Conservation (phyloP, 2,113 vertebrate genomes). For the Dendropsophus ebraccatus region DNA sequence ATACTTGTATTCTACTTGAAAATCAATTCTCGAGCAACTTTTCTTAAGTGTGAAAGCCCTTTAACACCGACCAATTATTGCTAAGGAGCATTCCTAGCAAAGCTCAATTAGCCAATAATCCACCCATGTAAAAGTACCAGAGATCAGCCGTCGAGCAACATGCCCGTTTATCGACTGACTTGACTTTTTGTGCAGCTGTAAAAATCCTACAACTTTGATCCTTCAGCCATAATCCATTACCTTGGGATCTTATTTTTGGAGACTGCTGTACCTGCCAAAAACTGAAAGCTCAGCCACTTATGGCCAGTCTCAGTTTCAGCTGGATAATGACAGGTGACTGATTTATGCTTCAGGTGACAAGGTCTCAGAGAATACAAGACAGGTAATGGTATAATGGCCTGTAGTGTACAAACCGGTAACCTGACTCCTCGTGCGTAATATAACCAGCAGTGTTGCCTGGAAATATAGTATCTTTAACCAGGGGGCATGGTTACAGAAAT, state of each 20-base stretch:
- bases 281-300: neutral
- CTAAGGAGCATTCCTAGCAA: no score
- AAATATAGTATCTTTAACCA: neutral
- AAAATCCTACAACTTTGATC: no score
- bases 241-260: neutral
- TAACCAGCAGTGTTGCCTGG: neutral
- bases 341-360: neutral
- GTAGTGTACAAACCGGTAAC: neutral
- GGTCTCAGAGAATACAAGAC: neutral
- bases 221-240: neutral
- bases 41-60: no score
- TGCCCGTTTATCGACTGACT: no score
- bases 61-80: no score
- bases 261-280: neutral
- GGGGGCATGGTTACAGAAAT: neutral
- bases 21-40: no score
- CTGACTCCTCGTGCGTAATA: neutral
- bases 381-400: neutral
- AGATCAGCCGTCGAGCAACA: no score
- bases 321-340: neutral
- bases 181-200: no score
- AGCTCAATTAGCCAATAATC: no score
- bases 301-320: neutral
- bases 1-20: no score
- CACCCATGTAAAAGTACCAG: no score